Percentiles rank a stretch among this genome's conserved stretches.
phyloP scores from a whole-genome alignment of 2,113 vertebrate genomes.

The Forbesichthys agassizii region DNA sequence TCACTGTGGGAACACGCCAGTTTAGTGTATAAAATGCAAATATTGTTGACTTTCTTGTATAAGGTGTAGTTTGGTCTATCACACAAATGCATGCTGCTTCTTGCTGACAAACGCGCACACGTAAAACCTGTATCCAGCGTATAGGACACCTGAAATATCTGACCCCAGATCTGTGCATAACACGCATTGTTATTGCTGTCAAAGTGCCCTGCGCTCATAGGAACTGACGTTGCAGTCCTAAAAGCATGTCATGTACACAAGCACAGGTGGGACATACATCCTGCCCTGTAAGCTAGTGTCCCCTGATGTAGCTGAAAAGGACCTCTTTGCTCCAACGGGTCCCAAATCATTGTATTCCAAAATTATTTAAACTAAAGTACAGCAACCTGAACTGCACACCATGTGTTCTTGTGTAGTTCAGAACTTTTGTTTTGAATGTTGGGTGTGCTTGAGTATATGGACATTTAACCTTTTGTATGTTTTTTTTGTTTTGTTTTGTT shows the following conservation, averaged over 20 bases:
- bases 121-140: slow-evolving; percentile 30
- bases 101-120: slow-evolving; percentile 50
- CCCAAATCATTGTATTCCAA: slow-evolving; percentile 19
- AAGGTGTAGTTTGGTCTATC: slow-evolving; percentile 61
- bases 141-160: slow-evolving; percentile 33
- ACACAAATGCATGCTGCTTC: slow-evolving; percentile 61
- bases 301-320: slow-evolving; percentile 34
- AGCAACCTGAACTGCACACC: slow-evolving; percentile 27
- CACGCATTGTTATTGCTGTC: slow-evolving; percentile 32
- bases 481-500: slow-evolving; percentile 17
- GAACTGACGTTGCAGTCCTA: slow-evolving; percentile 25
- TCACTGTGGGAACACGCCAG: slow-evolving; percentile 51
- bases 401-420: slow-evolving; percentile 28
- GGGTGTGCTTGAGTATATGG: too few relatives aligned
- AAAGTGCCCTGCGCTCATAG: slow-evolving; percentile 37
- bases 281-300: slow-evolving; percentile 14
- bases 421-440: slow-evolving; percentile 43
- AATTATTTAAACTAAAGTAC: slow-evolving; percentile 23
- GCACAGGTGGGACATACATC: slow-evolving; percentile 20
- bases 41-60: slow-evolving; percentile 62
- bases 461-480: too few relatives aligned
- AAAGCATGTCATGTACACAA: slow-evolving; percentile 33
- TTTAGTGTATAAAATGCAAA: slow-evolving; percentile 62
- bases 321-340: slow-evolving; percentile 28
- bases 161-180: slow-evolving; percentile 30